phyloP scores from a whole-genome alignment of 2,888 invertebrate genomes.

The Habrosyne pyritoides region DNA sequence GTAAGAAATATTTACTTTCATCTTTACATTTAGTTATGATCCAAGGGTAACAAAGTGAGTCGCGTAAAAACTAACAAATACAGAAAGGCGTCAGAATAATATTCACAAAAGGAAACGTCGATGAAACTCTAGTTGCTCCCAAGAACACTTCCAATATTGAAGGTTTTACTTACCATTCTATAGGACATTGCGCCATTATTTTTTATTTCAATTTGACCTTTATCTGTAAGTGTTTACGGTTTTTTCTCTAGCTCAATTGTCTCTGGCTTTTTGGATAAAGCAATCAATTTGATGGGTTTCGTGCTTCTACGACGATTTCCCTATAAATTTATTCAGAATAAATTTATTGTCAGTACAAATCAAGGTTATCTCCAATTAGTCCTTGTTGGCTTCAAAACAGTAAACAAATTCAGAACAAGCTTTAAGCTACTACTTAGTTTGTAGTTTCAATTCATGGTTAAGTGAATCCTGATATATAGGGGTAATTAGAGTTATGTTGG shows the following conservation, averaged over 20 bases:
- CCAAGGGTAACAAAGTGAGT: neutral
- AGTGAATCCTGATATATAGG: conserved; percentile 2
- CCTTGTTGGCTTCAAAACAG: neutral
- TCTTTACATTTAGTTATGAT: neutral
- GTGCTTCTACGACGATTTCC: no score
- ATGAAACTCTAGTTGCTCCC: neutral
- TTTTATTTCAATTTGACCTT: conserved; percentile 4
- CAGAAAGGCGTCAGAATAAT: neutral
- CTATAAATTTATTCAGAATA: no score
- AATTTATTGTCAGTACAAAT: neutral
- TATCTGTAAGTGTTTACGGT: neutral
- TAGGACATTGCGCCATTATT: neutral
- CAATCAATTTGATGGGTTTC: neutral
- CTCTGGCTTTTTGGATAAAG: neutral
- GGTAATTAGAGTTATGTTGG: neutral
- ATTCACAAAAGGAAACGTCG: neutral
- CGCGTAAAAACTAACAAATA: conserved; percentile 7
- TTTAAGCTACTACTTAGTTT: neutral
- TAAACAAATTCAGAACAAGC: neutral
- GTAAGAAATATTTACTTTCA: neutral
- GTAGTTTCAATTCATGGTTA: neutral
- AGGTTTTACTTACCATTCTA: neutral
- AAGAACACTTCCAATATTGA: neutral
- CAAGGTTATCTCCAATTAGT: neutral
- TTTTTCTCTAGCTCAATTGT: neutral